Evolutionary conservation across 1,140 invertebrate species (phyloP).

Genomic region (Paralvinella palmiformis): DNA sequence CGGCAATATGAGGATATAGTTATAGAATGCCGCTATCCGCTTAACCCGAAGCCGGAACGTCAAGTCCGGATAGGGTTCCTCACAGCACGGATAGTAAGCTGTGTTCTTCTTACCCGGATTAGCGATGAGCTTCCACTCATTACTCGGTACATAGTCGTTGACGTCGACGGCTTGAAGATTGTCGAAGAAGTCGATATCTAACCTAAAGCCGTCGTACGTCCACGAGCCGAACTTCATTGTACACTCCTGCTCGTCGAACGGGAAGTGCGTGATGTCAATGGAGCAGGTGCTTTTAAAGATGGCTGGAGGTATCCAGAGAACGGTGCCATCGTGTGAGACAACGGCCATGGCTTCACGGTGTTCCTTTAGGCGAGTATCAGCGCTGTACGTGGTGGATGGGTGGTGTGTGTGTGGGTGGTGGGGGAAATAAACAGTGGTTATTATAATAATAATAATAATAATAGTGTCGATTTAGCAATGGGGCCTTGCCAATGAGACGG

Average conservation of each 20-base stretch:
- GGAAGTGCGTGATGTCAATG: constrained; percentile 57
- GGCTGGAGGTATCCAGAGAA: constrained; percentile 94
- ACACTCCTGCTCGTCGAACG: constrained; percentile 48
- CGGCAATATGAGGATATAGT: constrained; percentile 50
- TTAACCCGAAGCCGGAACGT: constrained; percentile 43
- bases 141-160: constrained; percentile 46
- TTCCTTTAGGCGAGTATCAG: constrained; percentile 46
- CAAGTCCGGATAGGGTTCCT: constrained; percentile 48
- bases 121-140: constrained; percentile 48
- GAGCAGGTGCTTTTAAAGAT: constrained; percentile 96
- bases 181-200: constrained; percentile 43
- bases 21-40: constrained; percentile 49
- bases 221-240: constrained; percentile 49
- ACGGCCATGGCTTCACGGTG: constrained; percentile 44
- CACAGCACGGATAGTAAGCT: constrained; percentile 47
- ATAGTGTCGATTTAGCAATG: too few species aligned
- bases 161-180: constrained; percentile 38
- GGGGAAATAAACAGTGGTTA: too few species aligned
- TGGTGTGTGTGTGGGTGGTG: neutral
- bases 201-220: constrained; percentile 48
- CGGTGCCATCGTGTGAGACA: constrained; percentile 77
- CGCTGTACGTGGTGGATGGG: constrained; percentile 36
- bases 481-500: too few species aligned
- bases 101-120: constrained; percentile 36
- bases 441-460: too few species aligned